Conservation (phyloP, 2,797 vertebrate genomes). For the Salmo trutta region DNA sequence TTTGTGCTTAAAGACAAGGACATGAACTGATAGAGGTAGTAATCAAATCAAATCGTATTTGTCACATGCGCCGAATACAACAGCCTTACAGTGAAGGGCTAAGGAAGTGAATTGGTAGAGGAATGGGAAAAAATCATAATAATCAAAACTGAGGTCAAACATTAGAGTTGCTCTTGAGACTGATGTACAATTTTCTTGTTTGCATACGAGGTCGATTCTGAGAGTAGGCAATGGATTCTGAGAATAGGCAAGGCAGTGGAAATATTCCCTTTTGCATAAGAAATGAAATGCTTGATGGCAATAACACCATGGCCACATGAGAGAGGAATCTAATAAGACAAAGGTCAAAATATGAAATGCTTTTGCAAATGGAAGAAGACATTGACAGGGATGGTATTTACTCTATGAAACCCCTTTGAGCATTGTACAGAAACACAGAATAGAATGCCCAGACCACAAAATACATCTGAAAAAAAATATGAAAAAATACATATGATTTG, state of each 20-base stretch:
- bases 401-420: not conserved
- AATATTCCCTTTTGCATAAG: slow-evolving; percentile 11
- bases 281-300: slow-evolving; percentile 14
- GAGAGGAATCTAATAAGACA: slow-evolving; percentile 21
- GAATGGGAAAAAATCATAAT: not conserved
- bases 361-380: slow-evolving; percentile 15
- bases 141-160: not conserved
- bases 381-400: slow-evolving; percentile 15
- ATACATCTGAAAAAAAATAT: not conserved
- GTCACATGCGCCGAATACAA: too few species aligned
- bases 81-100: too few species aligned
- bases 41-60: not conserved
- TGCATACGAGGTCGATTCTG: not conserved
- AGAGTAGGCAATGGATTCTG: slow-evolving; percentile 2
- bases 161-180: not conserved
- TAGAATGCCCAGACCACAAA: not conserved
- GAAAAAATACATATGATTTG: not conserved
- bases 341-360: slow-evolving; percentile 20
- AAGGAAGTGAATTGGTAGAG: not conserved
- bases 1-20: not conserved
- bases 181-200: not conserved
- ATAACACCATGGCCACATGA: slow-evolving; percentile 2
- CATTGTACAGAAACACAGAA: not conserved
- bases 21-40: not conserved
- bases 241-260: not conserved